phyloP scores from a whole-genome alignment of 2,113 vertebrate genomes.

The Fregetta grallaria region DNA sequence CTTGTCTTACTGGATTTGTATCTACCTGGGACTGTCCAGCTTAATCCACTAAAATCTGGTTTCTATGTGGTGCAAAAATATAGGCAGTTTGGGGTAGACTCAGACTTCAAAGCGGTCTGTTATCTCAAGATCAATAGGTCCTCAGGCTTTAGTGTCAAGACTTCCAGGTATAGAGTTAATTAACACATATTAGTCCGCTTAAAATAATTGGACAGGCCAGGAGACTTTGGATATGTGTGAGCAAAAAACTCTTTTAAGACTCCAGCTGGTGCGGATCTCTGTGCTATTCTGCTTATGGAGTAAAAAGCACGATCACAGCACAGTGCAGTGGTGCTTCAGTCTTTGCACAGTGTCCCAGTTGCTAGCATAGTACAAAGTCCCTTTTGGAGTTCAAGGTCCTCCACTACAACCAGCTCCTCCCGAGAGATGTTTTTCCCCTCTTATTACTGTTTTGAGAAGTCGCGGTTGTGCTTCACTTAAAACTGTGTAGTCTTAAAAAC shows the following conservation, averaged over 20 bases:
- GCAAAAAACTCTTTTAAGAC: neutral
- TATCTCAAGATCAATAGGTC: neutral
- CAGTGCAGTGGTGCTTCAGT: rapidly evolving
- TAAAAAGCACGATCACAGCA: neutral
- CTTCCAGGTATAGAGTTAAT: neutral
- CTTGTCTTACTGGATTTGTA: neutral
- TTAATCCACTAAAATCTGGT: neutral
- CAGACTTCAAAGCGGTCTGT: neutral
- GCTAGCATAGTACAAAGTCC: neutral
- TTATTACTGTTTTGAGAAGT: neutral
- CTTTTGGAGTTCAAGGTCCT: neutral
- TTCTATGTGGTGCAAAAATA: neutral
- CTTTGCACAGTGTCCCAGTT: neutral
- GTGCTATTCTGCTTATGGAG: neutral
- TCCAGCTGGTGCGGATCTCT: neutral
- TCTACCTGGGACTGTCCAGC: neutral
- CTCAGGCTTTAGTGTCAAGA: neutral
- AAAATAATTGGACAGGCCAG: neutral
- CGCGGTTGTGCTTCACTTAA: neutral
- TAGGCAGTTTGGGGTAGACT: neutral
- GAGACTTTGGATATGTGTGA: neutral
- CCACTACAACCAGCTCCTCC: neutral
- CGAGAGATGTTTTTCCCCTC: neutral
- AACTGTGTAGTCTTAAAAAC: neutral
- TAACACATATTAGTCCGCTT: neutral